Evolutionary conservation across 2,888 invertebrate genomes (phyloP).

Genomic region (Mycalesis mineus): DNA sequence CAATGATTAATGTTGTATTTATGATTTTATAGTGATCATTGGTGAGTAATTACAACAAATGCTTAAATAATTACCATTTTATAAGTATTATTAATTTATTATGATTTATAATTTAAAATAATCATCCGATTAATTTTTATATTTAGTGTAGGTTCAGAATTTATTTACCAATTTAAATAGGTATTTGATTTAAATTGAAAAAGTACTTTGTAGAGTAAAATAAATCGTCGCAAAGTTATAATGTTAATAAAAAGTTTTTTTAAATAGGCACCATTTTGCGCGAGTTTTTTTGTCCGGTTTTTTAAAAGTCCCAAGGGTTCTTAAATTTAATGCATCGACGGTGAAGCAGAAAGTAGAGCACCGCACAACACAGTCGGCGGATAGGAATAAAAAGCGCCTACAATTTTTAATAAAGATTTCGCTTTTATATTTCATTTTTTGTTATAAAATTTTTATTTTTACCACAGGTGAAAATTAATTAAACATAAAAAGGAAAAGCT

Average conservation of each 20-base stretch:
- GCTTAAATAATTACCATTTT: neutral
- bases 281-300: constrained; percentile 5
- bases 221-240: neutral
- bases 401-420: constrained; percentile 7
- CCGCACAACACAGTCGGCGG: neutral
- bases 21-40: constrained; percentile 74
- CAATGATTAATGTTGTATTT: constrained; percentile 60
- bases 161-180: neutral
- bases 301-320: constrained; percentile 8
- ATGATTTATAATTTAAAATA: neutral
- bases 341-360: constrained; percentile 10
- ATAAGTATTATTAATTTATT: neutral
- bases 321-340: constrained; percentile 14
- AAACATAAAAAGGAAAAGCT: neutral
- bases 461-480: neutral
- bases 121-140: neutral
- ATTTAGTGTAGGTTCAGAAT: neutral
- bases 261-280: neutral
- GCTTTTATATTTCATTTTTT: neutral
- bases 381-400: constrained; percentile 8
- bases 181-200: neutral
- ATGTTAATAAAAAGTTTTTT: constrained; percentile 7
- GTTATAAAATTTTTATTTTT: constrained; percentile 1
- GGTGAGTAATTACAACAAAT: constrained; percentile 52
- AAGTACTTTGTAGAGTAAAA: neutral